A percentile compares a stretch with the other conserved stretches of the same genome.
These are phyloP conservation scores for Rhagoletis zephyria DNA, from an alignment of 1,140 invertebrate genomes.

Conservation along the genomic window DNA sequence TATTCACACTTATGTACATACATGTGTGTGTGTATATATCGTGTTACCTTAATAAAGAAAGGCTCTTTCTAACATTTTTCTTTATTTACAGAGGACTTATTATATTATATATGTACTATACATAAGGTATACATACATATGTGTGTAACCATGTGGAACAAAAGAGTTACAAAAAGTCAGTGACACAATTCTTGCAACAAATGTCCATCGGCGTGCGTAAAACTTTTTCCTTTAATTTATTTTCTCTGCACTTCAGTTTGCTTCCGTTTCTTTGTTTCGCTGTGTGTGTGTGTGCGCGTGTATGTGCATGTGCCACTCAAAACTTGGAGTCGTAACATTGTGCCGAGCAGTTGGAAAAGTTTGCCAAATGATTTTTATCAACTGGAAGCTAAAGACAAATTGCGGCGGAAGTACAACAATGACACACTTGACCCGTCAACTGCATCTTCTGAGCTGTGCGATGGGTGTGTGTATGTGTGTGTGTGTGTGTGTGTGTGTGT, in stretches of 20 bases:
- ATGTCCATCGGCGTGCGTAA: neutral
- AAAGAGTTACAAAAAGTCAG: no score
- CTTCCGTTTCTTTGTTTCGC: neutral
- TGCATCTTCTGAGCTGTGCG: neutral
- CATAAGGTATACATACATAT: no score
- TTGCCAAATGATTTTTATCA: slow-evolving; percentile 36
- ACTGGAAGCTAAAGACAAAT: slow-evolving; percentile 43
- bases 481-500: neutral
- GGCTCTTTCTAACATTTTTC: no score
- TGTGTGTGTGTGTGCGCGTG: neutral
- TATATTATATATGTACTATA: no score
- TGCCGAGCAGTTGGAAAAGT: slow-evolving; percentile 11
- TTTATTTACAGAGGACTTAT: no score
- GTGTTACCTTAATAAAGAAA: no score
- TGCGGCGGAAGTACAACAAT: slow-evolving; percentile 2
- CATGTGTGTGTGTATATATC: neutral
- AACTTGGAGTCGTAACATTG: neutral
- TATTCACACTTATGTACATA: neutral
- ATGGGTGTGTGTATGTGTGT: no score
- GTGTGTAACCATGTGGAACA: no score
- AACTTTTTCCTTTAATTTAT: neutral
- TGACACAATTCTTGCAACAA: neutral
- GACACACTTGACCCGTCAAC: neutral
- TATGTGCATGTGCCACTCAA: neutral
- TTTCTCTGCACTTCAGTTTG: neutral